These are phyloP conservation scores for Lepus europaeus DNA, from an alignment of 2,113 vertebrate genomes.

Conservation along the genomic window DNA sequence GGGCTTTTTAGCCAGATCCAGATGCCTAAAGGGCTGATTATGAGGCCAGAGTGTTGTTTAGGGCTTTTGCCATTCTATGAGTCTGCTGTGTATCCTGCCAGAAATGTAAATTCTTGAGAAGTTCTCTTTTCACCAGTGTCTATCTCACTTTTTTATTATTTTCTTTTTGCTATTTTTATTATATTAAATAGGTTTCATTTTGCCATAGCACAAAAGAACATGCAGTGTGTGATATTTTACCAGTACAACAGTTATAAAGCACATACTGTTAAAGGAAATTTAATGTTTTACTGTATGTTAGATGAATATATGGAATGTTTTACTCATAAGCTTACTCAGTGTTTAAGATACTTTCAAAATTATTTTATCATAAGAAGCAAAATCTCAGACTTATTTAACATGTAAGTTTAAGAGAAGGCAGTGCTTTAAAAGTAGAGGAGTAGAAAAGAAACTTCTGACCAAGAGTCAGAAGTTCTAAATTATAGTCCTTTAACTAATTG, in stretches of 20 bases:
- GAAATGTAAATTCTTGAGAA: constrained; percentile 52
- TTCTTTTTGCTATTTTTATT: constrained; percentile 9
- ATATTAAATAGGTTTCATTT: constrained; percentile 34
- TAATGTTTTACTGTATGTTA: constrained; percentile 28
- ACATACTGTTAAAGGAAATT: not conserved
- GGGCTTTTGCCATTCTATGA: no score
- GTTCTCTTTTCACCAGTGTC: not conserved
- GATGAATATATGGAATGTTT: constrained; percentile 38
- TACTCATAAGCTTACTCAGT: constrained; percentile 13
- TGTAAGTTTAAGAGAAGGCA: constrained; percentile 9
- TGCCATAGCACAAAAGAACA: not conserved
- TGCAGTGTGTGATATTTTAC: constrained; percentile 30
- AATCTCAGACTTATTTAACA: constrained; percentile 38
- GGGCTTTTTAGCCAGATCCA: no score
- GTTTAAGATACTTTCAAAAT: constrained; percentile 26
- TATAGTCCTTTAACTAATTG: constrained; percentile 38
- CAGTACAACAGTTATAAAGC: constrained; percentile 35
- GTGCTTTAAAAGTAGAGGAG: constrained; percentile 43
- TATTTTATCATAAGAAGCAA: constrained; percentile 24
- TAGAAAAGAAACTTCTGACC: not conserved
- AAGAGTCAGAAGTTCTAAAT: constrained; percentile 29
- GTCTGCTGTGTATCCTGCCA: not conserved
- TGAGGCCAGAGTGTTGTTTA: no score
- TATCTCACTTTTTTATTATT: constrained; percentile 6
- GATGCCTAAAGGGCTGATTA: no score